phyloP scores from a whole-genome alignment of 2,888 invertebrate genomes.

The Proisotoma minuta region DNA sequence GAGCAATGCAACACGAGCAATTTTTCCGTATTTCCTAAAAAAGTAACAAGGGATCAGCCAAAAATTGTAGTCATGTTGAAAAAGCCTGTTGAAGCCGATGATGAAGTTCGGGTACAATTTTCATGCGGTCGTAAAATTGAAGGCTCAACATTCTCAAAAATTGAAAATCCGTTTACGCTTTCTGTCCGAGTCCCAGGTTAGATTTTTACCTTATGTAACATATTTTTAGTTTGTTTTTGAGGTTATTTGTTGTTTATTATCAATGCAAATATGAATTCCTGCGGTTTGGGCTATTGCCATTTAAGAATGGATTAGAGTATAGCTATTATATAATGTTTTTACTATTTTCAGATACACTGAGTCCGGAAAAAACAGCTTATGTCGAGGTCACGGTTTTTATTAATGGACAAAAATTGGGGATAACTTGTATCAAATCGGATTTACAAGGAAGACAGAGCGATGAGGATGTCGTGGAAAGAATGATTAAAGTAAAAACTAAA shows the following conservation, averaged over 20 bases:
- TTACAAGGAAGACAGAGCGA: constrained; percentile 21
- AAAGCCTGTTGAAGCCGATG: constrained; percentile 33
- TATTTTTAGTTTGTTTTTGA: not conserved
- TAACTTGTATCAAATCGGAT: constrained; percentile 43
- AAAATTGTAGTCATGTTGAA: constrained; percentile 42
- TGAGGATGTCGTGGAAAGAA: constrained; percentile 42
- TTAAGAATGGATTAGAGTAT: not conserved
- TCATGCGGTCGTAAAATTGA: constrained; percentile 29
- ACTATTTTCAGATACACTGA: constrained; percentile 32
- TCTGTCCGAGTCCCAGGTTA: constrained; percentile 44
- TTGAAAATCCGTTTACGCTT: constrained; percentile 41
- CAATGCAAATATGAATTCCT: not conserved
- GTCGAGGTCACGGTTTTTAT: constrained; percentile 40
- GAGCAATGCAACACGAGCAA: constrained; percentile 40
- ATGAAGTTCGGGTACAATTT: constrained; percentile 37
- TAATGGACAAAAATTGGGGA: constrained; percentile 41
- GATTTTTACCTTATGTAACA: not conserved
- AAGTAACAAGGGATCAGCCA: constrained; percentile 43
- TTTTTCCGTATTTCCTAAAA: constrained; percentile 46
- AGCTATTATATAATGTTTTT: not conserved
- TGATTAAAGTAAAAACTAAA: constrained; percentile 34
- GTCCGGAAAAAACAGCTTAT: constrained; percentile 36
- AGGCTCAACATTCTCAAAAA: constrained; percentile 19
- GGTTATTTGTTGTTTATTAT: not conserved
- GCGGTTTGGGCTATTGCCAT: not conserved